phyloP scores from a whole-genome alignment of 2,888 invertebrate genomes.

The Cyrtodaria siliqua region DNA sequence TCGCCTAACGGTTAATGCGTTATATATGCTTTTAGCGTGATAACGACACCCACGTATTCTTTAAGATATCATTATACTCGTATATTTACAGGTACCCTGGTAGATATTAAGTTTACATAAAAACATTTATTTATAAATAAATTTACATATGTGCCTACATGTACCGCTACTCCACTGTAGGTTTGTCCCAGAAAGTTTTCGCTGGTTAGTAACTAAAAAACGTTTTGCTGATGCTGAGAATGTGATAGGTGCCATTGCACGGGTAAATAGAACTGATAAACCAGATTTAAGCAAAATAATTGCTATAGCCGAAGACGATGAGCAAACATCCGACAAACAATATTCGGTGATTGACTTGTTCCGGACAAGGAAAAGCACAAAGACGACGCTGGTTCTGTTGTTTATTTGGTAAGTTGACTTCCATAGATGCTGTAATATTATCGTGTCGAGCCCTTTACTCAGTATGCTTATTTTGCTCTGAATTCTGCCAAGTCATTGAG shows the following conservation, averaged over 20 bases:
- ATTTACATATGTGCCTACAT: too few relatives aligned
- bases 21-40: too few relatives aligned
- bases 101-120: too few relatives aligned
- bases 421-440: too few relatives aligned
- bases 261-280: conserved; percentile 21
- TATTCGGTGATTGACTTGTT: conserved; percentile 37
- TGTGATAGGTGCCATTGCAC: conserved; percentile 28
- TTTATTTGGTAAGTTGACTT: conserved; percentile 39
- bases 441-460: too few relatives aligned
- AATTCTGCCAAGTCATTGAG: too few relatives aligned
- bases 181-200: conserved; percentile 52
- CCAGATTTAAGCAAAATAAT: conserved; percentile 40
- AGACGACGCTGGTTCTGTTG: conserved; percentile 38
- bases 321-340: conserved; percentile 5
- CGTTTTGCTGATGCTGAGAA: conserved; percentile 28
- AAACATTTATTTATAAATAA: too few relatives aligned
- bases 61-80: too few relatives aligned
- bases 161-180: conserved; percentile 1
- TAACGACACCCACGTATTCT: too few relatives aligned
- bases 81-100: too few relatives aligned
- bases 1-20: too few relatives aligned
- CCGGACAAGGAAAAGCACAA: conserved; percentile 21
- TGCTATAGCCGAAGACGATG: conserved; percentile 17
- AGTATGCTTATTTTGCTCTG: too few relatives aligned
- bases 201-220: conserved; percentile 45